These are phyloP conservation scores for Eriocheir sinensis DNA, from an alignment of 1,140 invertebrate genomes.

Conservation along the genomic window DNA sequence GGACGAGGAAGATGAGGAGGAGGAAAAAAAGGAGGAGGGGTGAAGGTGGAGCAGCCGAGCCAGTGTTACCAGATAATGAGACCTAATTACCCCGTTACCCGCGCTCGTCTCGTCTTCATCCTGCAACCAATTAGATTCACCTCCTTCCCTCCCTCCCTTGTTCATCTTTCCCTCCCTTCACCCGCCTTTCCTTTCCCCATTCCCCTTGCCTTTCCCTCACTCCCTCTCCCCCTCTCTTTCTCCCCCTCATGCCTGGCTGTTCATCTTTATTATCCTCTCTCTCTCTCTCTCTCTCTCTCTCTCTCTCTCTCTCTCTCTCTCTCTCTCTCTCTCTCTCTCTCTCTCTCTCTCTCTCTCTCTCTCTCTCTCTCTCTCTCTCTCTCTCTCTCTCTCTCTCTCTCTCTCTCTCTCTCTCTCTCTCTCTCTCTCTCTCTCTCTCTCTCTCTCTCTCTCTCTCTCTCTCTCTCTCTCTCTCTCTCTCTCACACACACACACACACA, in stretches of 20 bases:
- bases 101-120: slow-evolving; percentile 57
- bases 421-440: background rate
- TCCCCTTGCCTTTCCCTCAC: background rate
- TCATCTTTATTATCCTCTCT: background rate
- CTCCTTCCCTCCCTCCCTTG: background rate
- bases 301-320: background rate
- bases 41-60: background rate
- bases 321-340: background rate
- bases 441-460: background rate
- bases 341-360: background rate
- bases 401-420: background rate
- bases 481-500: background rate
- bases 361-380: background rate
- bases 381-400: background rate
- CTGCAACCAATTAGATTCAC: slow-evolving; percentile 51
- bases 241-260: background rate
- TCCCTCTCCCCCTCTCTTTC: background rate
- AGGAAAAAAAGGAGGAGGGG: background rate
- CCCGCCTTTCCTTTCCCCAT: background rate
- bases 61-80: slow-evolving; percentile 60
- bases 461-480: background rate
- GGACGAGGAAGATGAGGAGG: background rate
- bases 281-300: background rate
- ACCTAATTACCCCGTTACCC: slow-evolving; percentile 65
- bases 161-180: background rate